Evolutionary conservation across 2,888 invertebrate genomes (phyloP).

Genomic region (Drosophila suboccidentalis): DNA sequence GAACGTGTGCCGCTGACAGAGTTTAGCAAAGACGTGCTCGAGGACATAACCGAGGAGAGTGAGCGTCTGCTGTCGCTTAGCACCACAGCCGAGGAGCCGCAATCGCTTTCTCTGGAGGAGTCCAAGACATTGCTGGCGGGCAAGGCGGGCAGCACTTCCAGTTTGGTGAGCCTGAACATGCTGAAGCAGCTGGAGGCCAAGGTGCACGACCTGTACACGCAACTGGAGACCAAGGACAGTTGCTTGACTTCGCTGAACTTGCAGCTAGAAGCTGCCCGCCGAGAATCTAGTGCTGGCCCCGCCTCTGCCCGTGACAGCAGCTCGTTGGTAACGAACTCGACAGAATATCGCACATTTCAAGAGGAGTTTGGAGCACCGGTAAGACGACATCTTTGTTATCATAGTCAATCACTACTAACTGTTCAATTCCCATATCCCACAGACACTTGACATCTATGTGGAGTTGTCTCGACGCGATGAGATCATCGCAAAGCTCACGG

Average conservation of each 20-base stretch:
- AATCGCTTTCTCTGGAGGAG: constrained; percentile 73
- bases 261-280: constrained; percentile 79
- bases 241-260: constrained; percentile 81
- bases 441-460: constrained; percentile 91
- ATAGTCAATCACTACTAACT: background rate
- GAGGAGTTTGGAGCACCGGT: constrained; percentile 91
- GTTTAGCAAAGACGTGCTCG: constrained; percentile 84
- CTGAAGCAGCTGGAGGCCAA: constrained; percentile 83
- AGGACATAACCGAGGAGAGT: constrained; percentile 85
- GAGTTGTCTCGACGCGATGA: constrained; percentile 90
- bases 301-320: constrained; percentile 84
- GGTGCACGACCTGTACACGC: constrained; percentile 81
- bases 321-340: constrained; percentile 86
- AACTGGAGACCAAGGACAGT: constrained; percentile 83
- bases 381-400: constrained; percentile 30
- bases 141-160: constrained; percentile 51
- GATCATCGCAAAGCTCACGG: constrained; percentile 90
- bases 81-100: constrained; percentile 79
- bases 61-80: constrained; percentile 79
- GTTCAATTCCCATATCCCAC: constrained; percentile 36
- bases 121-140: constrained; percentile 61
- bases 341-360: constrained; percentile 90
- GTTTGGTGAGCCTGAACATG: constrained; percentile 81
- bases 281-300: constrained; percentile 73
- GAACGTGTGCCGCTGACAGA: constrained; percentile 83